Base-by-base conservation (phyloP, 2,113 vertebrate genomes). In the Paradoxurus hermaphroditus region DNA sequence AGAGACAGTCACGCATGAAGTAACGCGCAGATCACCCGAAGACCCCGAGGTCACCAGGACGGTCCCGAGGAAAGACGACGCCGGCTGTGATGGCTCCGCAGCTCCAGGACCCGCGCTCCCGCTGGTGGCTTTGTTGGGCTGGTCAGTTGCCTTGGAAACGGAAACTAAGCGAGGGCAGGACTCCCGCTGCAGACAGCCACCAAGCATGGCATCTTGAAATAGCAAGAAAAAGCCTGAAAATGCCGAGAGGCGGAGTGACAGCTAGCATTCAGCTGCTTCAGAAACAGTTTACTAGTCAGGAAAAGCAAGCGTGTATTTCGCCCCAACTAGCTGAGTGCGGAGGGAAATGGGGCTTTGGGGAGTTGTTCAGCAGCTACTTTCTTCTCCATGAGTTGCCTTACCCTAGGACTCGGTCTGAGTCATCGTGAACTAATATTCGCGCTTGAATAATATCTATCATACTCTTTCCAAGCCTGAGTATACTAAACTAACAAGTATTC, bases 131-230 rank as follows among this genome's bases (percentile, higher is more conserved):
- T 96, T 95, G 95, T 94, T 92, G 97, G 97, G 97, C 93, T 94
- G 96, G 98, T 82, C 97, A 89, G 99, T 99, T 99, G 98, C 99
- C 99, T 73, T 94, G 99, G 99, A 95, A 99, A 99, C 98, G 81
- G 90, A 95, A 98, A 68, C 97, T 95, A 98, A 98, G 97, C 96
- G 91, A 93, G 86, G 94, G 56, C 97, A 77, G 96, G 96, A 97
- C 96, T 97, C 92, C 91, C 29, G 59, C 63, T 31, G 97, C 97
- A 94, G 96, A 56, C 68, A 34, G 63, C 73, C 27, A 41, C 51
- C 36, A 53, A 83, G 39, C 87, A 27, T 67, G 36, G 5, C 36
- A 9, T 67, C 23, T 51, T 5, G n/a, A 63, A 89, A 63, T 1
- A 9, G 1, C 53, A 90, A 31, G 15, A 11, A n/a, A 53, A 70